Conservation (phyloP, 2,797 vertebrate species). For the Strix occidentalis region DNA sequence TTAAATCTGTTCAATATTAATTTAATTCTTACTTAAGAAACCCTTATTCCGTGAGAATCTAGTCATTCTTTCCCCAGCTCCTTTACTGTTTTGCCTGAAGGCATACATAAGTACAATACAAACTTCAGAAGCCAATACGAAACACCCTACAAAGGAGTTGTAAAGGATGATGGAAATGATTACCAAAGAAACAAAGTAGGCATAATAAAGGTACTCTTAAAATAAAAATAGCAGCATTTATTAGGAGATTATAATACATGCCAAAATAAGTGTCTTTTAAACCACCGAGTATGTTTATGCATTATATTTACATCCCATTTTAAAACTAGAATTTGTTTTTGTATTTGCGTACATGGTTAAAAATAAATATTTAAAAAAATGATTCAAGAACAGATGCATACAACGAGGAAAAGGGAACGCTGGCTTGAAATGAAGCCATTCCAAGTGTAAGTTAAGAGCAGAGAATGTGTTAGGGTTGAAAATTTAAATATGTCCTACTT, state of each 20-base stretch:
- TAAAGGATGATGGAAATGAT: background rate
- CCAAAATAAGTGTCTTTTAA: background rate
- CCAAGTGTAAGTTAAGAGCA: background rate
- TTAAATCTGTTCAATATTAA: background rate
- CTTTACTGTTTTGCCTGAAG: background rate
- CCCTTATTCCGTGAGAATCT: background rate
- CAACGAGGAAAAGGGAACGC: background rate
- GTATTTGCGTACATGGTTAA: background rate
- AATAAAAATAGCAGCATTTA: constrained; percentile 24
- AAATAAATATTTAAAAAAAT: background rate
- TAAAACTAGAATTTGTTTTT: background rate
- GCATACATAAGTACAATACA: fast-evolving
- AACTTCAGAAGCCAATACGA: background rate
- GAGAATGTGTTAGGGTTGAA: fast-evolving
- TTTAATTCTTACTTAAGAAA: background rate
- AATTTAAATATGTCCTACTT: background rate
- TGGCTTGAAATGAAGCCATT: background rate
- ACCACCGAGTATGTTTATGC: background rate
- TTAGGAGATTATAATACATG: background rate
- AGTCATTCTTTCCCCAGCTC: background rate
- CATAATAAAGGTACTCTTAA: background rate
- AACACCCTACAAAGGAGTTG: background rate
- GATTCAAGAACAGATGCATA: background rate
- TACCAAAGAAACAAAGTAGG: background rate
- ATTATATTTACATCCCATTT: background rate